These are phyloP conservation scores for Hassar affinis DNA, from an alignment of 2,113 vertebrate genomes.

Conservation along the genomic window DNA sequence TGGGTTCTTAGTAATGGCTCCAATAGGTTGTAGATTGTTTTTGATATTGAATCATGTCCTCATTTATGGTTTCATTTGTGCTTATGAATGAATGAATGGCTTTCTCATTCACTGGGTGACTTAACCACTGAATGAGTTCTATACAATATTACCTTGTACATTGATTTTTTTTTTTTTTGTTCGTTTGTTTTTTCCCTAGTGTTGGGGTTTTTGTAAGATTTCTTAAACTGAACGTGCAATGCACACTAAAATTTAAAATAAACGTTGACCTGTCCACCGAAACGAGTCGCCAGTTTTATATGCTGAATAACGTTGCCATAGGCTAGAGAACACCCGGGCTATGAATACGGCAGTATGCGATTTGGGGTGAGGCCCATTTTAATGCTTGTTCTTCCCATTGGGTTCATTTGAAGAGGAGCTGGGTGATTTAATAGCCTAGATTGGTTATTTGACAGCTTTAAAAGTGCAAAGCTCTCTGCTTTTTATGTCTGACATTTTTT, in stretches of 20 bases:
- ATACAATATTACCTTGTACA: slow-evolving; percentile 37
- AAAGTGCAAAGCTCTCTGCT: slow-evolving; percentile 56
- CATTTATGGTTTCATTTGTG: slow-evolving; percentile 31
- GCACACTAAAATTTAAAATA: slow-evolving; percentile 66
- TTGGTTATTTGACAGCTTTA: slow-evolving; percentile 48
- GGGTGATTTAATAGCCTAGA: neutral
- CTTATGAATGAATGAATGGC: slow-evolving; percentile 14
- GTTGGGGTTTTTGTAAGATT: slow-evolving; percentile 67
- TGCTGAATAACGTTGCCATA: slow-evolving; percentile 32
- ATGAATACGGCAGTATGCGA: neutral
- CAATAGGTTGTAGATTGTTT: slow-evolving; percentile 28
- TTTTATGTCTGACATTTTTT: slow-evolving; percentile 58
- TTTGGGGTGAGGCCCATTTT: neutral
- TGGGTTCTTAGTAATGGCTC: slow-evolving; percentile 33
- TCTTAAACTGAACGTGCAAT: slow-evolving; percentile 59
- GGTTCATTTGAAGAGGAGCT: neutral
- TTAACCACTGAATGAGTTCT: slow-evolving; percentile 20
- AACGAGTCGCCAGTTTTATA: slow-evolving; percentile 56
- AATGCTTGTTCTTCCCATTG: neutral
- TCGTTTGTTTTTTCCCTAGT: slow-evolving; percentile 37
- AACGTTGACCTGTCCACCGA: slow-evolving; percentile 55
- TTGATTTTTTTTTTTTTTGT: slow-evolving; percentile 34
- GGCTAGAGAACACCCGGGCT: too few relatives aligned
- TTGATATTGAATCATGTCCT: slow-evolving; percentile 31
- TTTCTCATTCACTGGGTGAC: slow-evolving; percentile 9